Percentiles rank a stretch among this genome's conserved stretches.
Evolutionary conservation across 37 sponge, comb jelly and placozoan species (phyloP).

Genomic region (Ianthella basta): DNA sequence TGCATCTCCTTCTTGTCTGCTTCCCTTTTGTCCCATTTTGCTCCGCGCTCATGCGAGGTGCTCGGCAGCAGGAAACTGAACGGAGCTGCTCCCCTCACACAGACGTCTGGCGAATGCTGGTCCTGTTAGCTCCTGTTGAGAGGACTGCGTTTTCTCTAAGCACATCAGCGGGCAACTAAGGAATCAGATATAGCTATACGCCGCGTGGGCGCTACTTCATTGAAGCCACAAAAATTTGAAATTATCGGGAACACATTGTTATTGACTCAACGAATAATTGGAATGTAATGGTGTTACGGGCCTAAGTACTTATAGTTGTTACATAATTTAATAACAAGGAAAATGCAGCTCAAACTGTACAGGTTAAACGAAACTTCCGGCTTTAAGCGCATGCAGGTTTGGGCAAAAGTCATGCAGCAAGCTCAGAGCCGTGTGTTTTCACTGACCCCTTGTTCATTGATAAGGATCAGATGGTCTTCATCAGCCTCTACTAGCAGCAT

Average conservation of each 20-base stretch:
- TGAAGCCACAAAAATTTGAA: too few relatives aligned
- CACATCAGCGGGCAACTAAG: background rate
- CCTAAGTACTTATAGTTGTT: too few relatives aligned
- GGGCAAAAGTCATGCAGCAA: background rate
- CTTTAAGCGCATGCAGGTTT: too few relatives aligned
- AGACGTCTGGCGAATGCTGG: background rate
- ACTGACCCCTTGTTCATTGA: conserved; percentile 70
- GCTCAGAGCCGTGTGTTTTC: conserved; percentile 30
- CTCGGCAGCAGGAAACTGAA: background rate
- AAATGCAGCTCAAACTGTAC: too few relatives aligned
- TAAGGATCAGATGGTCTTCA: conserved; percentile 52
- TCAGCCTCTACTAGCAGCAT: conserved; percentile 70
- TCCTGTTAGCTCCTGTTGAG: background rate
- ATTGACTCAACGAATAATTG: too few relatives aligned
- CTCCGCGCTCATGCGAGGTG: background rate
- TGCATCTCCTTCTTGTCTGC: background rate
- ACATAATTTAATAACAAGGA: too few relatives aligned
- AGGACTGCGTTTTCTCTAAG: background rate
- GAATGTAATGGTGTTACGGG: too few relatives aligned
- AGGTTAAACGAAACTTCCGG: too few relatives aligned
- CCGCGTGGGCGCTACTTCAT: background rate
- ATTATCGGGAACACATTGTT: too few relatives aligned
- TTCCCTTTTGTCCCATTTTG: conserved; percentile 5
- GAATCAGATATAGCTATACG: background rate
- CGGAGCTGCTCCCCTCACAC: too few relatives aligned